A percentile compares a stretch with the other conserved stretches of the same genome.
These are phyloP conservation scores for Trematocara variabile DNA, from an alignment of 2,113 vertebrate species.

Conservation along the genomic window DNA sequence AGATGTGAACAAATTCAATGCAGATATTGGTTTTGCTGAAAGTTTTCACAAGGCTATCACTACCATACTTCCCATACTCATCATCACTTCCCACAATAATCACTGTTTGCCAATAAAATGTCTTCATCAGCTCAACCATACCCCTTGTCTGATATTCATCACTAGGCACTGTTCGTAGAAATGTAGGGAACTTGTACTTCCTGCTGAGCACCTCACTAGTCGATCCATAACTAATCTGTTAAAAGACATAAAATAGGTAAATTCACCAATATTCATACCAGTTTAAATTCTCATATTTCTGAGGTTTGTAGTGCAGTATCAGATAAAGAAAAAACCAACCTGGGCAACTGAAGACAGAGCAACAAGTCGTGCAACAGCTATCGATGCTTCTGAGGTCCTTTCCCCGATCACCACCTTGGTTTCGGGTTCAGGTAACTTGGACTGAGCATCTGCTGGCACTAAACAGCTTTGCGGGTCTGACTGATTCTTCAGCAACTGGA, in stretches of 20 bases:
- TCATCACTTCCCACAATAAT: conserved; percentile 62
- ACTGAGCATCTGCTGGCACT: neutral
- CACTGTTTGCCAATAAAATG: conserved; percentile 46
- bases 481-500: conserved; percentile 24
- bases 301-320: neutral
- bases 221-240: conserved; percentile 54
- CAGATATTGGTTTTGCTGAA: conserved; percentile 12
- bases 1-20: conserved; percentile 37
- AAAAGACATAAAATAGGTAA: neutral
- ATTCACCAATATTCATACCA: neutral
- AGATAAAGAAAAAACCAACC: conserved; percentile 26
- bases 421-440: neutral
- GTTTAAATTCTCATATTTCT: neutral
- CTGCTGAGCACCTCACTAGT: conserved; percentile 57
- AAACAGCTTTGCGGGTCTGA: neutral
- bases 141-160: conserved; percentile 49
- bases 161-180: conserved; percentile 54
- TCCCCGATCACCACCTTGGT: conserved; percentile 58
- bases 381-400: conserved; percentile 39
- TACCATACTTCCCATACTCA: conserved; percentile 58
- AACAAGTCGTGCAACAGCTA: conserved; percentile 49
- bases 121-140: conserved; percentile 33
- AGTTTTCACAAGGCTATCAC: neutral
- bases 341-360: conserved; percentile 53
- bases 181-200: conserved; percentile 62